Evolutionary conservation across 2,888 invertebrate species (phyloP).

Genomic region (Drosophila pullipes): DNA sequence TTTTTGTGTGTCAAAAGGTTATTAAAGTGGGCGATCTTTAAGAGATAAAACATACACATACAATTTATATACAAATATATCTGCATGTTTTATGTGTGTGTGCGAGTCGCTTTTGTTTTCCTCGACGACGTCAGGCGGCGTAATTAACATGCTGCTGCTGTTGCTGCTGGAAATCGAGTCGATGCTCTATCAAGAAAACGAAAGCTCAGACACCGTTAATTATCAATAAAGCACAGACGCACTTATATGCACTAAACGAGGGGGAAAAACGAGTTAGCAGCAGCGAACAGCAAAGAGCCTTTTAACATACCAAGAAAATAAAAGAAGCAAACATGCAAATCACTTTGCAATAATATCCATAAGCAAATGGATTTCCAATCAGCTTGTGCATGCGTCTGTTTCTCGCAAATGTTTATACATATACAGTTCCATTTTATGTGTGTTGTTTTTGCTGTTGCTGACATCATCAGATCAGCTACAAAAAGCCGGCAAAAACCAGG

Average conservation of each 20-base stretch:
- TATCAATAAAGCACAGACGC: constrained; percentile 60
- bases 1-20: constrained; percentile 76
- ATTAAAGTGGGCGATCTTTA: constrained; percentile 67
- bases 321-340: constrained; percentile 44
- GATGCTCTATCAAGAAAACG: constrained; percentile 58
- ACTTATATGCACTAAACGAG: constrained; percentile 29
- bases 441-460: constrained; percentile 51
- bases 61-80: neutral
- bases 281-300: constrained; percentile 9
- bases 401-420: constrained; percentile 48
- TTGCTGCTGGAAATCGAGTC: constrained; percentile 39
- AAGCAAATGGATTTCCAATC: constrained; percentile 64
- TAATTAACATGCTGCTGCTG: constrained; percentile 41
- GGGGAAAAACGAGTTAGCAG: constrained; percentile 6
- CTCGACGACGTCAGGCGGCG: constrained; percentile 30
- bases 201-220: constrained; percentile 68
- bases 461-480: constrained; percentile 61
- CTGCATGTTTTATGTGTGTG: constrained; percentile 11
- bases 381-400: constrained; percentile 37
- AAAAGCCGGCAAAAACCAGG: constrained; percentile 26
- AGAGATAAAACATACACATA: constrained; percentile 40
- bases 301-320: constrained; percentile 27
- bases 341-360: constrained; percentile 62
- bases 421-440: constrained; percentile 34
- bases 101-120: constrained; percentile 51